These are phyloP conservation scores for Temnothorax ravouxi DNA, from an alignment of 2,888 invertebrate genomes.

Conservation along the genomic window DNA sequence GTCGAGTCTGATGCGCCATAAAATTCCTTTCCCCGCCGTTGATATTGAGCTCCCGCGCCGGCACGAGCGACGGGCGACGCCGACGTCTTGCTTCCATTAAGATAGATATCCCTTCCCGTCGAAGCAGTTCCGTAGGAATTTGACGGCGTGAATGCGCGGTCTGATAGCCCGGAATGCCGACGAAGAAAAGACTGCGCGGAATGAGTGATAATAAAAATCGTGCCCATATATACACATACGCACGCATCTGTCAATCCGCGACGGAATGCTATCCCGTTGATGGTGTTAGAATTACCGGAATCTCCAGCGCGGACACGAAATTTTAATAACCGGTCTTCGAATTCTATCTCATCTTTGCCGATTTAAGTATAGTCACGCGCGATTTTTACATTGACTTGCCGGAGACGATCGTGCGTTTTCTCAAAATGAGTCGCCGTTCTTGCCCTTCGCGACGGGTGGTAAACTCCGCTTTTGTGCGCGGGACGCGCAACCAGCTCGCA, in stretches of 20 bases:
- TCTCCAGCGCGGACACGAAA: not conserved
- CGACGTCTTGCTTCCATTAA: constrained; percentile 64
- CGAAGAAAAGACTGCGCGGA: constrained; percentile 30
- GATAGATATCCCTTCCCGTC: constrained; percentile 54
- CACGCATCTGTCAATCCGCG: not conserved
- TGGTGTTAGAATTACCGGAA: constrained; percentile 32
- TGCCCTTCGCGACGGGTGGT: not conserved
- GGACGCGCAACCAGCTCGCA: constrained; percentile 17
- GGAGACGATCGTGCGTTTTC: constrained; percentile 2
- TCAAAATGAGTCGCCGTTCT: not conserved
- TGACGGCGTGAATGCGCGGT: constrained; percentile 40
- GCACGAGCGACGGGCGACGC: constrained; percentile 25
- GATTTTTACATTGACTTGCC: not conserved
- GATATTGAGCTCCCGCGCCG: constrained; percentile 17
- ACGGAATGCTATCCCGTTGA: constrained; percentile 17
- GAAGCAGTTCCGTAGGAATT: constrained; percentile 57
- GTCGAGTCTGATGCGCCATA: constrained; percentile 13
- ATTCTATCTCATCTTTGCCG: not conserved
- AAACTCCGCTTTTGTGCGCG: constrained; percentile 4
- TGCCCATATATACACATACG: not conserved
- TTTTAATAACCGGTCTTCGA: constrained; percentile 16
- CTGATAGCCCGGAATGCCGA: constrained; percentile 37
- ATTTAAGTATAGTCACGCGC: not conserved
- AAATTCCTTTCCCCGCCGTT: constrained; percentile 24
- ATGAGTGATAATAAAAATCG: constrained; percentile 63